These are phyloP conservation scores for Anser brachyrhynchus DNA, from an alignment of 2,113 vertebrate species.

Conservation along the genomic window DNA sequence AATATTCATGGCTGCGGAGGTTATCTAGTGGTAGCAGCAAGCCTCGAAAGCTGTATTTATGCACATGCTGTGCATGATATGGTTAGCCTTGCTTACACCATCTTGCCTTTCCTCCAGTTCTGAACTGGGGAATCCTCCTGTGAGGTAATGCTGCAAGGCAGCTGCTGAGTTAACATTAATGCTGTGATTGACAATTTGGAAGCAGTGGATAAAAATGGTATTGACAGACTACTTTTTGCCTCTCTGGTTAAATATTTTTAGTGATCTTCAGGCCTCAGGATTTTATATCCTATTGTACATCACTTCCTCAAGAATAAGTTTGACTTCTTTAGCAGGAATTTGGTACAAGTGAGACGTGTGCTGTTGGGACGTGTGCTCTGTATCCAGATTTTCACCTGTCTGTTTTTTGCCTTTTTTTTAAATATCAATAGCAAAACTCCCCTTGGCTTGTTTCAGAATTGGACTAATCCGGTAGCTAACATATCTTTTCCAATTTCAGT, in stretches of 20 bases:
- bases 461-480: background rate
- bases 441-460: background rate
- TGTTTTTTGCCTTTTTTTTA: background rate
- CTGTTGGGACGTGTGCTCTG: background rate
- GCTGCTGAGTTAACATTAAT: background rate
- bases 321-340: background rate
- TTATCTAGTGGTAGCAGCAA: background rate
- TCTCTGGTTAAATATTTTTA: background rate
- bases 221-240: background rate
- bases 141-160: conserved; percentile 21
- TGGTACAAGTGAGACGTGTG: background rate
- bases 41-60: conserved; percentile 10
- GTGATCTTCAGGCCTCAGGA: background rate
- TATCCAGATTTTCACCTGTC: background rate
- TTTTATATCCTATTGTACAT: background rate
- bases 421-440: background rate
- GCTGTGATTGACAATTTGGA: background rate
- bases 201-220: background rate
- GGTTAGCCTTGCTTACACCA: background rate
- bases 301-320: background rate
- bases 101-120: background rate
- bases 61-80: background rate
- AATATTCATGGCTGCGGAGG: conserved; percentile 32
- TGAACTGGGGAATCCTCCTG: background rate
- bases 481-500: background rate